Evolutionary conservation across 2,113 vertebrate genomes (phyloP).

Genomic region (Tragelaphus buxtoni): DNA sequence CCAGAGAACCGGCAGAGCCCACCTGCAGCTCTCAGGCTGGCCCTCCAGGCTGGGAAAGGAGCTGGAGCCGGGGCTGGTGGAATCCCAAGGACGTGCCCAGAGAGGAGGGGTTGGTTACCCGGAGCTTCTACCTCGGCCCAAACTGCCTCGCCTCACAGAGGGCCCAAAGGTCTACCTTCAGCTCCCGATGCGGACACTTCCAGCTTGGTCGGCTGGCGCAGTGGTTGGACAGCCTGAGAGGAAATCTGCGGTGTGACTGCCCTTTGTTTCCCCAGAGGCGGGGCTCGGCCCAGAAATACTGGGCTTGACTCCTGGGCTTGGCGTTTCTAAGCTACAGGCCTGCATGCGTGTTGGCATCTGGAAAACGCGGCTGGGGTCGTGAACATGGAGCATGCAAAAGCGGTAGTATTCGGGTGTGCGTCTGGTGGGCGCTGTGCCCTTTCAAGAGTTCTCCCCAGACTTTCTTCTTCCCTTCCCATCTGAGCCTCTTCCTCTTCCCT

Average conservation of each 20-base stretch:
- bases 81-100: neutral
- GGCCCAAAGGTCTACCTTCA: neutral
- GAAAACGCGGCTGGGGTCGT: neutral
- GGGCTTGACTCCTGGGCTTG: neutral
- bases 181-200: neutral
- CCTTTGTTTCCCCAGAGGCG: neutral
- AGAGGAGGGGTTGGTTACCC: neutral
- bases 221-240: neutral
- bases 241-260: too few relatives aligned
- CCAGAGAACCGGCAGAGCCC: slow-evolving; percentile 6
- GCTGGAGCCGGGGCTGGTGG: neutral
- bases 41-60: neutral
- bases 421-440: neutral
- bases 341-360: neutral
- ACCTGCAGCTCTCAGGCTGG: neutral
- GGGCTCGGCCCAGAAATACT: neutral
- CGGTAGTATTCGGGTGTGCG: too few relatives aligned
- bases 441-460: neutral
- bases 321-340: neutral
- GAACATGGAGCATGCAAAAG: neutral
- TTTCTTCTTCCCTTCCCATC: neutral
- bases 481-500: neutral
- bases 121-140: neutral
- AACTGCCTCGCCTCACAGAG: neutral
- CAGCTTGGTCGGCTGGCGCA: neutral